Conservation (phyloP, 2,113 vertebrate species). For the Melanerpes formicivorus region DNA sequence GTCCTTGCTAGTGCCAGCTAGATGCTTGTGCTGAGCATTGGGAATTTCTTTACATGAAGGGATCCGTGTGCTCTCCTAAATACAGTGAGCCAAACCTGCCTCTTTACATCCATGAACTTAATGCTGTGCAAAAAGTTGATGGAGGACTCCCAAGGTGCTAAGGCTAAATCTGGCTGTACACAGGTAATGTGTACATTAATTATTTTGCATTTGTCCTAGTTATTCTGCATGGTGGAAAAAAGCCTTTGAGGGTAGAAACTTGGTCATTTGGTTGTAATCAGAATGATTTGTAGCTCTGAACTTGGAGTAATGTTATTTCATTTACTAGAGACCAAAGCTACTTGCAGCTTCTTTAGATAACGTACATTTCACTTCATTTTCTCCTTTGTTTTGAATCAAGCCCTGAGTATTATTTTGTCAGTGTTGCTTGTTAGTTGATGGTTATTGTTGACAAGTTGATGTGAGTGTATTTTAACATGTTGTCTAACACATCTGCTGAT, state of each 20-base stretch:
- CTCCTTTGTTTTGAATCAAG: neutral
- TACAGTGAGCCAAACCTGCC: neutral
- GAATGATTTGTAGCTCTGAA: neutral
- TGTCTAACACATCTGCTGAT: neutral
- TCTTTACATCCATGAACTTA: neutral
- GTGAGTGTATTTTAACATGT: neutral
- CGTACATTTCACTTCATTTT: neutral
- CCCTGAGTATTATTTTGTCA: neutral
- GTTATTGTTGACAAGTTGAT: neutral
- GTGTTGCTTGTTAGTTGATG: neutral
- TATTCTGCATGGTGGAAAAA: neutral
- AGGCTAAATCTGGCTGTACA: neutral
- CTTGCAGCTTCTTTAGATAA: neutral
- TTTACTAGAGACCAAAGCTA: neutral
- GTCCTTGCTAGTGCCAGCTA: slow-evolving; percentile 29
- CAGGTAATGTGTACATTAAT: neutral
- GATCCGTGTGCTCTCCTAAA: neutral
- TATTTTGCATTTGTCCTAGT: neutral
- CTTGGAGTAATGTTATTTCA: neutral
- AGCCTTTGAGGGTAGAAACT: neutral
- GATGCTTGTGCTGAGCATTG: neutral
- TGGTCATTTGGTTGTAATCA: neutral
- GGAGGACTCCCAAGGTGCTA: neutral
- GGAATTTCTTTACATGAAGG: slow-evolving; percentile 20
- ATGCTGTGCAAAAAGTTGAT: neutral